Percentiles rank a stretch among this genome's conserved stretches.
Evolutionary conservation across 1,140 invertebrate genomes (phyloP).

Genomic region (Procambarus clarkii): DNA sequence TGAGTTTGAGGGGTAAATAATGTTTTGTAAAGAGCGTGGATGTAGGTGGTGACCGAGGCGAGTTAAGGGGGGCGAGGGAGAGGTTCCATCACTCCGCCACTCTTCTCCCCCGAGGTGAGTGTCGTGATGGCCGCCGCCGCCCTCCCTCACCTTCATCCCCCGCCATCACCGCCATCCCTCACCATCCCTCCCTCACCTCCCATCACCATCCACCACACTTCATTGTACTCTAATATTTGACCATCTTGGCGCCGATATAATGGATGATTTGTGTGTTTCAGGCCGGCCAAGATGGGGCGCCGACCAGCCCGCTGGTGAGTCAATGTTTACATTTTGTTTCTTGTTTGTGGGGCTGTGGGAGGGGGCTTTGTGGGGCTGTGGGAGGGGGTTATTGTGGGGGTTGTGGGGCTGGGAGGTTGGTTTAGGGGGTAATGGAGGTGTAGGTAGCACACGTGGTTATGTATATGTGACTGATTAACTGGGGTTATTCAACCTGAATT

Average conservation of each 20-base stretch:
- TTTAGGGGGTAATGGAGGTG: too few relatives aligned
- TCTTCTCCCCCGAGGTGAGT: background rate
- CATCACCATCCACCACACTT: too few relatives aligned
- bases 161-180: background rate
- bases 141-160: background rate
- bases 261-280: background rate
- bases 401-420: too few relatives aligned
- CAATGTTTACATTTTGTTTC: background rate
- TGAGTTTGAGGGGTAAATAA: too few relatives aligned
- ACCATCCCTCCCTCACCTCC: background rate
- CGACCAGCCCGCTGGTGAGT: constrained; percentile 6
- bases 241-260: background rate
- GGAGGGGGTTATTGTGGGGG: too few relatives aligned
- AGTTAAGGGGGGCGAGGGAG: background rate
- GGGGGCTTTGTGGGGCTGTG: too few relatives aligned
- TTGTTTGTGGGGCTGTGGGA: too few relatives aligned
- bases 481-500: too few relatives aligned
- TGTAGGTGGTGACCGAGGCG: background rate
- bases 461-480: too few relatives aligned
- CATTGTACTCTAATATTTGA: background rate
- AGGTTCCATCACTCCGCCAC: background rate
- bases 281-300: background rate
- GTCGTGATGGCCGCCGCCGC: background rate
- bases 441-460: too few relatives aligned
- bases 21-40: background rate